Base-by-base conservation (phyloP, 2,113 vertebrate genomes). In the Notiomystis cincta region DNA sequence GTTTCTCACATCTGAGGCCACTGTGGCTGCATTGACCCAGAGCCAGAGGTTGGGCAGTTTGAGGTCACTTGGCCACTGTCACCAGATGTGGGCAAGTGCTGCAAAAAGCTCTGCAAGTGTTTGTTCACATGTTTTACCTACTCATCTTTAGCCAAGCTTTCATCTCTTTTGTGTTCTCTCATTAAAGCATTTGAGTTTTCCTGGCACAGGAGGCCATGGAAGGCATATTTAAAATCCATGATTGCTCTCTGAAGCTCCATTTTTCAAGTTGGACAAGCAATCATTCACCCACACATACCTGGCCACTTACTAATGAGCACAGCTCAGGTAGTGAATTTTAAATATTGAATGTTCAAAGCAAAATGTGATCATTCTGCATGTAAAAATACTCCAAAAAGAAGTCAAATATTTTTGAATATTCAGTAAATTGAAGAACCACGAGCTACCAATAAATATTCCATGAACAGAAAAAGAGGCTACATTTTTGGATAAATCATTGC, bases 401-500 rank as follows among this genome's bases (percentile, higher is more conserved):
- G 69, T 93, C 7, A 71, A 70, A 58, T 84, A 90, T 81, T 91
- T 93, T 93, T 95, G 95, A 95, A 90, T 96, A 93, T 89, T 93
- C 85, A 94, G 48, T 87, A 90, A 58, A 96, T 95, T 66, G 85
- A 90, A 69, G 71, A 95, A 93, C 88, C 70, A 42, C 1, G 10
- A 95, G 90, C 87, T 95, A 58, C 57, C 90, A 78, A 94, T 96
- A 96, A 97, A 96, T 97, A 95, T 94, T 97, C 93, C 60, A 96
- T 95, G 82, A 97, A 82, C 33, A 64, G 92, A 94, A 96, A 96
- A 91, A 95, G 95, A 78, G 44, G 72, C 79, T 96, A 96, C 90
- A 81, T 94, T 97, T 97, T 94, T 88, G 16, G 93, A 92, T 96
- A 96, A 96, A 95, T 96, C 93, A 94, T 89, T 94, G 95, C 96